Base-by-base conservation (phyloP, 2,113 vertebrate genomes). In the Gobiocypris rarus region DNA sequence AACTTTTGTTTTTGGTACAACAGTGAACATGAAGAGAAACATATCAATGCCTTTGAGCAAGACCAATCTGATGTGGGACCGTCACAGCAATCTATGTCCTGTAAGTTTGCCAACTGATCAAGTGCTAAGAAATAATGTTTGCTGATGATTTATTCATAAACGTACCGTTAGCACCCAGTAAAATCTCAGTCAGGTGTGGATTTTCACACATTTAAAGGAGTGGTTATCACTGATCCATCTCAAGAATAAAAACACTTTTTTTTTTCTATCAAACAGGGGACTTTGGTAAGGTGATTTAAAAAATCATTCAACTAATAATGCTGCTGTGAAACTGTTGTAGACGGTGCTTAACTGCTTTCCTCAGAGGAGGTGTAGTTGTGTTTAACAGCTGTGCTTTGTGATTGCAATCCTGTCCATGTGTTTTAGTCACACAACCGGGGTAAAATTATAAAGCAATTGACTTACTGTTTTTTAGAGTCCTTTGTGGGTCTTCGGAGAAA, bases 21-120 rank as follows among this genome's bases (percentile, higher is more conserved):
- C 34, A 69, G 31, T 10, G 34, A 69, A 69, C 65, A 69, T 69
- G 65, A 69, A 75, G 43, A 75, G 24, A 75, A 74, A 74, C 71
- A 74, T 74, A 48, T 50, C 45, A 17, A 26, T 69, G 65, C 65
- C 65, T 69, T 71, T 15, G 10, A 45, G 69, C 69, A 71, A 45
- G 69, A 71, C 41, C 41, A 14, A 71, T 45, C 38, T 71, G 41
- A 71, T 45, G 69, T 24, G n/a, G 41, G 69, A 45, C 69, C 26
- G 69, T 45, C 69, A 45, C 11, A 3, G 41, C 11, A 71, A 71
- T 71, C 8, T 14, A 3, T 26, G 41, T 13, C 69, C 6, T 71
- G 69, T 24, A 14, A 3, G 41, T 13, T 1, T 45, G 69, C 41
- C 22, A 45, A 8, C 69, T 24, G 69, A 71, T 43, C 48, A 75